These are phyloP conservation scores for Idaea aversata DNA, from an alignment of 2,888 invertebrate species.

Conservation along the genomic window DNA sequence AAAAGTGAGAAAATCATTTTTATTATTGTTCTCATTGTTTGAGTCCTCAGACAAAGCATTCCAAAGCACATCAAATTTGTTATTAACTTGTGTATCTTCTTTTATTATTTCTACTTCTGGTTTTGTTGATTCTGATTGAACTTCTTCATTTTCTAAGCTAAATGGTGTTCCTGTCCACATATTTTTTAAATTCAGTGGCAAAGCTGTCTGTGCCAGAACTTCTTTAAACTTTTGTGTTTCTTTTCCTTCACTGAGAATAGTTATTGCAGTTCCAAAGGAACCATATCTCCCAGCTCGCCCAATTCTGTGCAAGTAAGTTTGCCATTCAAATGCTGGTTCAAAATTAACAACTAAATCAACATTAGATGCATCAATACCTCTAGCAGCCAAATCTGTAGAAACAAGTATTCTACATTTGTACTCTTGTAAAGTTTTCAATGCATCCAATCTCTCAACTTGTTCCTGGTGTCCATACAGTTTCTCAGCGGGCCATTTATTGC, in stretches of 20 bases:
- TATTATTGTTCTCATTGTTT: constrained; percentile 21
- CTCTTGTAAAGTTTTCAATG: constrained; percentile 87
- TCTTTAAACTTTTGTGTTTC: constrained; percentile 82
- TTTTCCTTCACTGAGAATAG: constrained; percentile 83
- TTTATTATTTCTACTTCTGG: constrained; percentile 11
- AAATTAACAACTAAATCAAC: constrained; percentile 96
- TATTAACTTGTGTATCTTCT: constrained; percentile 11
- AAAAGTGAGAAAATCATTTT: constrained; percentile 13
- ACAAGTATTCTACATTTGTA: constrained; percentile 92
- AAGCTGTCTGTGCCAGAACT: constrained; percentile 80
- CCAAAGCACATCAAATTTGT: constrained; percentile 37
- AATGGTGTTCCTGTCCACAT: constrained; percentile 50
- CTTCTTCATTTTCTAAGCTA: constrained; percentile 16
- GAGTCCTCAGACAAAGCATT: constrained; percentile 31
- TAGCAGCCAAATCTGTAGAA: constrained; percentile 93
- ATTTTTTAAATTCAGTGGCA: constrained; percentile 41
- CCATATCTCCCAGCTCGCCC: constrained; percentile 98
- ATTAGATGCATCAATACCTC: constrained; percentile 97
- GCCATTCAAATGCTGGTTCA: constrained; percentile 89
- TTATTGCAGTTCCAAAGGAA: constrained; percentile 89
- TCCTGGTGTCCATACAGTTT: constrained; percentile 89
- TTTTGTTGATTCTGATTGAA: not conserved
- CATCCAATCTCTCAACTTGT: constrained; percentile 88
- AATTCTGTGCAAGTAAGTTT: constrained; percentile 95
- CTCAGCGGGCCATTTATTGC: constrained; percentile 88